Base-by-base conservation (phyloP, 2,888 invertebrate genomes). In the Cephus spinipes region DNA sequence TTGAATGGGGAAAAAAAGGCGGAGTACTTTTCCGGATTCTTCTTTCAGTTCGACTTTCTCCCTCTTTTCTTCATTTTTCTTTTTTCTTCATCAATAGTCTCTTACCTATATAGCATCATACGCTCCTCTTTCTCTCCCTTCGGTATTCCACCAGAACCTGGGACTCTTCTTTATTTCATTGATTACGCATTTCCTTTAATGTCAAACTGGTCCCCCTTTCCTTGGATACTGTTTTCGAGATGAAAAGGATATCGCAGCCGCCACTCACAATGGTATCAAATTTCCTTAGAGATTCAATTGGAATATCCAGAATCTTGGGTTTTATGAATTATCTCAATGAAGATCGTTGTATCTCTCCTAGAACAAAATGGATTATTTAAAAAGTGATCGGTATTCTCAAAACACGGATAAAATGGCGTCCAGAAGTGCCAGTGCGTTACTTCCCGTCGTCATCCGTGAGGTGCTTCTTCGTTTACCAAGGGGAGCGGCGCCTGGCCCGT, bases 1-100 rank as follows among this genome's bases (percentile, higher is more conserved):
- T 77, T 74, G 77, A 77, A 75, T 36, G 75, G 75, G 77, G 35
- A 77, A 77, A 73, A 69, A 69, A 32, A 69, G 30, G 69, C 69
- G 11, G 32, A 69, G 69, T 31, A 4, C 40, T 40, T 40, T 40
- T 40, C 40, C 40, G 30, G 69, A 69, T 69, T 69, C 32, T 32
- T n/a, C 69, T 69, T 69, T 69, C 69, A 69, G n/a, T 69, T 69
- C 69, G 69, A 69, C 31, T 31, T 69, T 69, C 69, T 30, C 30
- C 15, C 69, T 30, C 12, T 15, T 69, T 15, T 69, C 69, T 32
- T 30, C 69, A 69, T 32, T 32, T 32, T 6, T n/a, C 69, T 69
- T 30, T 12, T 32, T 4, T n/a, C 32, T 31, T 6, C 69, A 30
- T 69, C 32, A 40, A 12, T 40, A 15, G 40, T 40, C 40, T 40